Evolutionary conservation across 2,113 vertebrate species (phyloP), one percentile per base, ranked within the genome.

Genomic region (Thryonomys swinderianus): DNA sequence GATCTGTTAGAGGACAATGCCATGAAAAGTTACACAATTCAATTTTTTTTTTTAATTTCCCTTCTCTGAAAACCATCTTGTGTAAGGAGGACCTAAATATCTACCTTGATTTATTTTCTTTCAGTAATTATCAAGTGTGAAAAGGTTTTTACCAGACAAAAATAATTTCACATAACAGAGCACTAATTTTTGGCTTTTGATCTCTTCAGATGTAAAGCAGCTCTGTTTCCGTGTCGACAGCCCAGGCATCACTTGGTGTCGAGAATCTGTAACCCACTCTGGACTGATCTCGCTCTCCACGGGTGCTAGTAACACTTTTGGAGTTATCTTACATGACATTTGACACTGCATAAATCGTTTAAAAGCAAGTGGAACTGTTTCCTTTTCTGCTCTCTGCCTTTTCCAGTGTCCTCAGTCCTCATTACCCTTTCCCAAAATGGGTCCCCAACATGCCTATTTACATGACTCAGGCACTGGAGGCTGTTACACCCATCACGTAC

Each of bases 371-470:
- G 59, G 53, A 96, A 95, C 30, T 73, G 10, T 34, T 90, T 96
- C 76, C 85, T 92, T 66, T 69, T 27, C 85, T 73, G 80, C 34
- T 14, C 23, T 80, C 55, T 80, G 62, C 73, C 61, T 90, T 87
- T 86, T 91, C n/a, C 21, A 92, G 23, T 42, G 61, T 92, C 67
- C 85, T 93, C 93, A 76, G 30, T 42, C 62, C 59, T 95, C 59
- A 80, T 34, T 34, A 84, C 20, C 21, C 42, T 82, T 95, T 32
- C 59, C 81, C 91, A 92, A 97, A 97, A 57, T 89, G 78, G 93
- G 88, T 96, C 96, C 69, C 97, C 96, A 96, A 93, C 98, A 98
- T 98, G 98, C 98, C 98, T 96, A 90, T 98, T 97, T 98, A 98
- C 98, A 91, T 14, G 97, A 97, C 96, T 98, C 96, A 97, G 98